Evolutionary conservation across 1,140 invertebrate species (phyloP), one percentile per base, ranked within the genome.

Genomic region (Sarcophaga peregrina): DNA sequence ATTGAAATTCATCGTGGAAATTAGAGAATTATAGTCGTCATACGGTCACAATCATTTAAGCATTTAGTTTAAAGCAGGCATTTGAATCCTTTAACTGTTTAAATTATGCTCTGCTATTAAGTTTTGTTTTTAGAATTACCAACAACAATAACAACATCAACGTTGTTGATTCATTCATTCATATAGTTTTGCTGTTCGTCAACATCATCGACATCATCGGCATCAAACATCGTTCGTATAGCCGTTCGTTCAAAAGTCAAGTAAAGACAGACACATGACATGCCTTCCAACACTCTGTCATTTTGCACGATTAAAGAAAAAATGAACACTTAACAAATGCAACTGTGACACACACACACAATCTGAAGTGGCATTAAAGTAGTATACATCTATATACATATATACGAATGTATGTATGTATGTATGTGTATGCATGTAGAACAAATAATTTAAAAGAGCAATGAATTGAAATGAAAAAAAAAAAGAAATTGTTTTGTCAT

Each of bases 401-500:
- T n/a, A n/a, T n/a, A n/a, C n/a, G n/a, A n/a, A n/a, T n/a, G 25
- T 1, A 37, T 37, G 25, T 37, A 37, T 37, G 25, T 4, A 37
- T 37, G 4, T 2, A 37, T 37, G 25, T 37, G 25, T 37, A 37
- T 37, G 25, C n/a, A n/a, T n/a, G n/a, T n/a, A n/a, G n/a, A n/a
- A n/a, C n/a, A n/a, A n/a, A n/a, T n/a, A n/a, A n/a, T n/a, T n/a
- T n/a, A n/a, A n/a, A n/a, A 68, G 5, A 68, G 20, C 17, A 68
- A 17, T 20, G 58, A 8, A 17, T 11, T 15, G 10, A 58, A 58
- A 58, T 13, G 15, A 54, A 54, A 54, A 13, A 68, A 68, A 68
- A 68, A 68, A 68, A 20, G n/a, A n/a, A n/a, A n/a, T n/a, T n/a
- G n/a, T n/a, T n/a, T n/a, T 68, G 62, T 68, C 62, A 68, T 20